Base-by-base conservation (phyloP, 2,797 vertebrate genomes). In the Hephaestus fuliginosus region DNA sequence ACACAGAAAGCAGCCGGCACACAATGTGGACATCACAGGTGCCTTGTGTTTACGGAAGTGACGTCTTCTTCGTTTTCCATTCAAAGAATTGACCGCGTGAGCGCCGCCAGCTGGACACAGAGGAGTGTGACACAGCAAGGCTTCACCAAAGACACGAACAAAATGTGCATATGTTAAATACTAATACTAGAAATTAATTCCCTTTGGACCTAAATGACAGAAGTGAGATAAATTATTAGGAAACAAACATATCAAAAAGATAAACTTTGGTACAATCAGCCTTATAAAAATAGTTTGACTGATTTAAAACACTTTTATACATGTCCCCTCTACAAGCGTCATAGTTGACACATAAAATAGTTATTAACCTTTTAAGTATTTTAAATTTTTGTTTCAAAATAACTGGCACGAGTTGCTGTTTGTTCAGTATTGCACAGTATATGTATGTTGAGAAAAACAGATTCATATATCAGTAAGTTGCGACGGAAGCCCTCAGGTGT, bases 1-100 rank as follows among this genome's bases (percentile, higher is more conserved):
- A 52, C 36, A 74, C 3, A 43, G 48, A 28, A 33, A 46, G 62
- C 3, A 22, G 4, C 33, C 46, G 30, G 28, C 1, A 39, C 0
- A 9, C 2, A 15, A 3, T 1, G 46, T 73, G 33, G 20, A 64
- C 57, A 78, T 68, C 46, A 30, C 71, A 33, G 15, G 3, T 1
- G 17, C 28, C 9, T 48, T 58, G 18, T 91, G 57, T 93, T 93
- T 91, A 89, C 85, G 91, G 93, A 93, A 87, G 46, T 92, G 66
- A 88, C 80, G 53, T 52, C 1, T 39, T 60, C 44, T 46, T 51
- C 30, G 9, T 7, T 6, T 52, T 9, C 3, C 0, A 1, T 14
- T 9, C 5, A 0, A 1, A 9, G 30, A 25, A 33, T 33, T 0
- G 15, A 5, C 7, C 0, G 18, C 10, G 2, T 1, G 30, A 67